A percentile compares a stretch with the other conserved stretches of the same genome.
Evolutionary conservation across 2,888 invertebrate genomes (phyloP).

Genomic region (Hydraecia micacea): DNA sequence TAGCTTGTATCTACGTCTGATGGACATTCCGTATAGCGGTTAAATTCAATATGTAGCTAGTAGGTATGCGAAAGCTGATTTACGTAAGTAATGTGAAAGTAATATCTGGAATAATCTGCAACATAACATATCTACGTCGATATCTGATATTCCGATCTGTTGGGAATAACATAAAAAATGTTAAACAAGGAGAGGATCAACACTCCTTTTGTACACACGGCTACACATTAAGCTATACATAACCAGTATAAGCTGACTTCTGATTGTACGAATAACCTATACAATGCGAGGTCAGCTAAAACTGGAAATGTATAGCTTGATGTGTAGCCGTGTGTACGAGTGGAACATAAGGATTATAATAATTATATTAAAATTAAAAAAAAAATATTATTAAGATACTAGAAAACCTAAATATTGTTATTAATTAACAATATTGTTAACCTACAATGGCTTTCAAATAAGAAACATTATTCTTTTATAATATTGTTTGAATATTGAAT

Average conservation of each 20-base stretch:
- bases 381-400: too few relatives aligned
- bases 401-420: too few relatives aligned
- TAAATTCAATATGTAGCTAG: constrained; percentile 33
- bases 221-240: too few relatives aligned
- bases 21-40: constrained; percentile 29
- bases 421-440: constrained; percentile 4
- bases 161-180: background rate
- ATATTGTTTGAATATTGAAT: constrained; percentile 26
- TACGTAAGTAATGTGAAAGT: constrained; percentile 41
- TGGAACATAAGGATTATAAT: background rate
- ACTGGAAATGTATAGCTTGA: too few relatives aligned
- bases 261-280: too few relatives aligned
- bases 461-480: constrained; percentile 27
- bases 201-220: background rate
- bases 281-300: too few relatives aligned
- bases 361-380: too few relatives aligned
- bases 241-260: too few relatives aligned
- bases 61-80: constrained; percentile 8
- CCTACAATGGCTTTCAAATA: constrained; percentile 7
- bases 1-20: constrained; percentile 32
- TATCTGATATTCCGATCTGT: constrained; percentile 1
- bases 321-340: too few relatives aligned
- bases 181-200: background rate
- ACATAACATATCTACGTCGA: background rate
- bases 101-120: constrained; percentile 30